A percentile compares a stretch with the other conserved stretches of the same genome.
Conservation (phyloP, 2,888 invertebrate species). For the Rhodophaea formosa region DNA sequence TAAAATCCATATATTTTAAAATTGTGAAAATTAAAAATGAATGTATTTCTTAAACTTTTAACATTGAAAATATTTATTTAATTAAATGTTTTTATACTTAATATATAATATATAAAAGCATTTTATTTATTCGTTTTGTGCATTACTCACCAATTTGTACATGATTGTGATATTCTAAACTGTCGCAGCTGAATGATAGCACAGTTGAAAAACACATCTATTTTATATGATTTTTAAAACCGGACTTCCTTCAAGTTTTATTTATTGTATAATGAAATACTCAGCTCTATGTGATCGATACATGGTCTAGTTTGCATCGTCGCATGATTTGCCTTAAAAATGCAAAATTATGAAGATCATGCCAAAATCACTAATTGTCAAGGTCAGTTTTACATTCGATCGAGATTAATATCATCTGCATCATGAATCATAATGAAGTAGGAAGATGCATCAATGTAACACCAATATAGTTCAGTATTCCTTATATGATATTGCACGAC, state of each 20-base stretch:
- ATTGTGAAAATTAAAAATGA: too few species aligned
- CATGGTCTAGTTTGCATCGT: not conserved
- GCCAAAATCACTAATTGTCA: conserved; percentile 10
- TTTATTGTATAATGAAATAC: not conserved
- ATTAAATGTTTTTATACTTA: too few species aligned
- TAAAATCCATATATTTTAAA: too few species aligned
- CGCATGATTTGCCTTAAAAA: not conserved
- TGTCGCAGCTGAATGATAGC: conserved; percentile 31
- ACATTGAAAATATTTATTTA: too few species aligned
- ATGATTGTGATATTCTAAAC: conserved; percentile 35
- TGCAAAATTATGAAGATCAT: conserved; percentile 12
- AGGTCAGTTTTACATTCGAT: conserved; percentile 1
- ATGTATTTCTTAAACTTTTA: too few species aligned
- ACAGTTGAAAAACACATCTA: conserved; percentile 2
- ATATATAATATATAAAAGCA: too few species aligned
- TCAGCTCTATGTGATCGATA: not conserved
- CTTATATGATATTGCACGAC: too few species aligned
- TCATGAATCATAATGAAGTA: not conserved
- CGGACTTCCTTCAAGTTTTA: conserved; percentile 20
- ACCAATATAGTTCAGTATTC: not conserved
- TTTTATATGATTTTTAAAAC: conserved; percentile 22
- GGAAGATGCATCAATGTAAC: conserved; percentile 1
- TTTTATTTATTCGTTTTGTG: too few species aligned
- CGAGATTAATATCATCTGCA: conserved; percentile 1
- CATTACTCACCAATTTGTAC: conserved; percentile 46